Conservation (phyloP, 2,113 vertebrate species). For the Vulpes ferrilata region DNA sequence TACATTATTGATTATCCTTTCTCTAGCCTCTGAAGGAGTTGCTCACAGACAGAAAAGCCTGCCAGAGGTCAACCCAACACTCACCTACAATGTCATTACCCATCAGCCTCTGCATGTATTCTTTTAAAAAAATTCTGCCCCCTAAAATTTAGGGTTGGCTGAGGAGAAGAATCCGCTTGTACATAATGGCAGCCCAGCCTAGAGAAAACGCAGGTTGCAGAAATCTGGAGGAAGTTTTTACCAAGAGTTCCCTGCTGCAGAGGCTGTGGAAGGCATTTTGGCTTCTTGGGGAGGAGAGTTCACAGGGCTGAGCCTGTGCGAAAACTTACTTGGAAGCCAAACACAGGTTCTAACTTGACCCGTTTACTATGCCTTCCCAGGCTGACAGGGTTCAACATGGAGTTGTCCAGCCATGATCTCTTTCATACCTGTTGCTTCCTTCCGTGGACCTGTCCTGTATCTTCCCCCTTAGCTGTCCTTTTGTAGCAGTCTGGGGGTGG, state of each 20-base stretch:
- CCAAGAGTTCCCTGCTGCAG: neutral
- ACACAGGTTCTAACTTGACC: slow-evolving; percentile 25
- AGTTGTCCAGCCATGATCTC: neutral
- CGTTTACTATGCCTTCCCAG: neutral
- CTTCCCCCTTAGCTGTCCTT: neutral
- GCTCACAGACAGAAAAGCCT: neutral
- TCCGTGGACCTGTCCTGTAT: neutral
- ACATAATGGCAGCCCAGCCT: neutral
- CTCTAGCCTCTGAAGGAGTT: neutral
- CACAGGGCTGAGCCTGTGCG: neutral
- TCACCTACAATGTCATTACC: neutral
- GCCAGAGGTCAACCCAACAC: neutral
- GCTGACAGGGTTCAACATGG: neutral
- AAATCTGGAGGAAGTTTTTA: neutral
- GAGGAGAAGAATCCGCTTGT: neutral
- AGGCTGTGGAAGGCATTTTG: neutral
- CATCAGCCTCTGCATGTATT: neutral
- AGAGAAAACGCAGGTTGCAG: neutral
- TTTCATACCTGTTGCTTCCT: neutral
- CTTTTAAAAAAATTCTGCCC: neutral
- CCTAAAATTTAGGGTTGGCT: neutral
- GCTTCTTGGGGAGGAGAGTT: neutral
- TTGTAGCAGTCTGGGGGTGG: neutral
- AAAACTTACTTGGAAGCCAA: neutral
- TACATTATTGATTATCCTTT: neutral